Base-by-base conservation (phyloP, 23 tunicate genomes). In the Corella eumyota region DNA sequence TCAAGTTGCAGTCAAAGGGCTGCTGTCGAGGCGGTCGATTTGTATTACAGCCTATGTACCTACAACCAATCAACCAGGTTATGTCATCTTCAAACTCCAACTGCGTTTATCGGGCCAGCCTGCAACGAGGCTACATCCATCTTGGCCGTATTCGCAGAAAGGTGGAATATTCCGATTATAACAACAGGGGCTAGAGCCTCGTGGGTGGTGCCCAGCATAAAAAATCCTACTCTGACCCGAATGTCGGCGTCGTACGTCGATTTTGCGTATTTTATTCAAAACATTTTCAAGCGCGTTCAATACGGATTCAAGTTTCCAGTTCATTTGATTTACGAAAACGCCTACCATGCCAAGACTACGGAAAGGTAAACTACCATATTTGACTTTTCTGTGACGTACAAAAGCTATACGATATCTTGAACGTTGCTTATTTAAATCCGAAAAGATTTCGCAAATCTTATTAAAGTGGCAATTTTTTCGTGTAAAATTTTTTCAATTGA, bases 111-210 rank as follows among this genome's bases (percentile, higher is more conserved):
- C 37, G 94, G 94, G 23, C 94, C 94, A 7, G 83, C 65, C 6
- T 84, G 94, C 68, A 84, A 75, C 68, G 73, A 56, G 7, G 77
- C 94, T 1, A 58, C 94, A 0, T 32, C 69, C 20, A 48, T 64
- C 24, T 83, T 75, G 3, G 73, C 83, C 6, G 45, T 69, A 32
- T 75, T 84, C 38, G 94, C 94, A n/a, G 73, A 56, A 31, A 40
- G 36, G 21, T 84, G 94, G 94, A 67, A 69, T 35, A 64, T 84
- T 6, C 94, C 94, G n/a, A 17, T 75, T 7, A 84, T 84, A 4
- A 60, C 94, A 13, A 63, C 74, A 0, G 94, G 94, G 2, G 56
- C 94, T 5, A 83, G 66, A 7, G 81, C 74, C 9, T 50, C 72
- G 9, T 69, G 71, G 64, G 50, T 75, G 2, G 50, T 29, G 30